Base-by-base conservation (phyloP, 1,140 invertebrate genomes). In the Aricia agestis region DNA sequence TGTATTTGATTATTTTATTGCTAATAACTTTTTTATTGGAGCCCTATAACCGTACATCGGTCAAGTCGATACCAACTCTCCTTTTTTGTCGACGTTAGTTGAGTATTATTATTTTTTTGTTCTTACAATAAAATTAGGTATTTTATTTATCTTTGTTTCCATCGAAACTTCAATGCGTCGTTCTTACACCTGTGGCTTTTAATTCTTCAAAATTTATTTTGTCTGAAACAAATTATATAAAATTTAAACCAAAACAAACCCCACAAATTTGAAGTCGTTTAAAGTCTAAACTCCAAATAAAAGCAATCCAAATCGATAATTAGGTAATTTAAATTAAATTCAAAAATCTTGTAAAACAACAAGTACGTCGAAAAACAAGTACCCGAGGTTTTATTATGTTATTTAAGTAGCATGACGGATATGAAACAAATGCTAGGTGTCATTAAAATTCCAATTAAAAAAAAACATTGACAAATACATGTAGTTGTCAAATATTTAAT, bases 1-100 rank as follows among this genome's bases (percentile, higher is more conserved):
- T 77, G 75, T 74, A 74, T 72, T 73, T 74, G 71, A 71, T 72
- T 69, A 66, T 74, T 77, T 72, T 66, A 68, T 75, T 66, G 70
- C 74, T 63, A 75, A 76, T 69, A 67, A 68, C 66, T 75, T 75
- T 72, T 74, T 74, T 74, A 52, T 52, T 52, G 45, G 45, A 15
- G 45, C 11, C 45, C 45, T 52, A 52, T 52, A 52, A 52, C 45
- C 45, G 45, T 52, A 52, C 45, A 52, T 52, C 45, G 45, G 45
- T 52, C 45, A 52, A 15, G 36, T 36, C 9, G 13, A 13, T 42
- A 6, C 2, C 41, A 42, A 52, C 36, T 36, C 36, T 36, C 45
- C 45, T 52, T 52, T 52, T 52, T 52, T 52, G 45, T 52, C 11
- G 45, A 1, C 13, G 10, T 52, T 13, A 52, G 7, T 52, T 15